phyloP scores from a whole-genome alignment of 53 echinoderm and acorn worm species.

The Arbacia lixula region DNA sequence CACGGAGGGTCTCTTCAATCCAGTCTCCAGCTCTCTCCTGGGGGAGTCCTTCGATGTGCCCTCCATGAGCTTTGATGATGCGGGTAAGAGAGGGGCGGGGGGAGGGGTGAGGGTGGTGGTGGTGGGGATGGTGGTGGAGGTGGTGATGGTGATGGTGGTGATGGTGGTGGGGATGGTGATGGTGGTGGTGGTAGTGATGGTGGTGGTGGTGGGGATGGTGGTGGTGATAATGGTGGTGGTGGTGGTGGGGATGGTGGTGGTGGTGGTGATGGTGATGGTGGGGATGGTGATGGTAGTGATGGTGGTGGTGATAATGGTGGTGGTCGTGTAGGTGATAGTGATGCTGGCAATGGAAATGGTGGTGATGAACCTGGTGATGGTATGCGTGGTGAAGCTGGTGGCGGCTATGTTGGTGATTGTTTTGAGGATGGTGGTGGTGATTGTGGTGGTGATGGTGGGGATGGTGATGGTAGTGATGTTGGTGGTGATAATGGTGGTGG shows the following conservation, averaged over 20 bases:
- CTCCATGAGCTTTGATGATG: conserved; percentile 95
- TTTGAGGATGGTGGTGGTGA: neutral
- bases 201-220: neutral
- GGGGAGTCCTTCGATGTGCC: conserved; percentile 90
- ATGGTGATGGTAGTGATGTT: neutral
- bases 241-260: neutral
- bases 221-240: conserved; percentile 1
- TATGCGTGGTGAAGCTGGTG: neutral
- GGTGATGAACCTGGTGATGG: neutral
- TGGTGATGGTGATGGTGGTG: too few relatives aligned
- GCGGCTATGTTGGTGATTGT: conserved; percentile 1
- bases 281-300: neutral
- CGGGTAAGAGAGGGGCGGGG: conserved; percentile 49
- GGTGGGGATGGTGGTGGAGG: neutral
- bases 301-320: neutral
- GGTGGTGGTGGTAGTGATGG: neutral
- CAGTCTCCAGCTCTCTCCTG: conserved; percentile 73
- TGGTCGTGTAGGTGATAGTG: neutral
- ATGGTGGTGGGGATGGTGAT: neutral
- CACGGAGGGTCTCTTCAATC: conserved; percentile 87
- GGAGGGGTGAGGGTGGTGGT: neutral
- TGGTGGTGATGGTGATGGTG: neutral
- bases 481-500: conserved; percentile 10
- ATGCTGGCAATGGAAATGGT: neutral
- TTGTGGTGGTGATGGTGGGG: neutral